A percentile compares a stretch with the other conserved stretches of the same genome.
Evolutionary conservation across 2,113 vertebrate genomes (phyloP).

Genomic region (Cryptotis parvus): DNA sequence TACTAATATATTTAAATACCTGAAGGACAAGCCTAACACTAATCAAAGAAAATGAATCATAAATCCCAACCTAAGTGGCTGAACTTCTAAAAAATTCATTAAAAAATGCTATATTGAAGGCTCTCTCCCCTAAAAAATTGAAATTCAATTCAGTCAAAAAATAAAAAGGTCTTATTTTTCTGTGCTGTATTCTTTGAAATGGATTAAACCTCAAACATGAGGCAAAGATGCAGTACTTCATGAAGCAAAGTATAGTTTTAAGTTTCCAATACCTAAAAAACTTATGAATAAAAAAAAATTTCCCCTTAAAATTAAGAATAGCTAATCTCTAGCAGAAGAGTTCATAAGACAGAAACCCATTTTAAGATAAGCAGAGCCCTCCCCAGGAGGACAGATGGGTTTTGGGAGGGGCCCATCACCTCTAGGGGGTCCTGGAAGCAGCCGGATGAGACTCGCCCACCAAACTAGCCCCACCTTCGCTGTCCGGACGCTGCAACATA

Average conservation of each 20-base stretch:
- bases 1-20: background rate
- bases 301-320: slow-evolving; percentile 38
- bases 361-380: slow-evolving; percentile 67
- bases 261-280: slow-evolving; percentile 52
- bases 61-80: slow-evolving; percentile 29
- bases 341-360: slow-evolving; percentile 61
- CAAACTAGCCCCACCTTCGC: too few species aligned
- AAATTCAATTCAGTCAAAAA: slow-evolving; percentile 62
- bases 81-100: slow-evolving; percentile 26
- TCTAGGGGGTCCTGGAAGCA: too few species aligned
- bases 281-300: slow-evolving; percentile 74
- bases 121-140: slow-evolving; percentile 60
- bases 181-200: slow-evolving; percentile 58
- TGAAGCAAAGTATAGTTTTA: slow-evolving; percentile 70
- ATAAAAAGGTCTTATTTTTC: slow-evolving; percentile 63
- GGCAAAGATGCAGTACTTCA: slow-evolving; percentile 60
- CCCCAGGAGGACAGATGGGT: too few species aligned
- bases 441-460: too few species aligned
- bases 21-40: background rate
- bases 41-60: slow-evolving; percentile 30
- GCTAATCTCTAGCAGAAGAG: slow-evolving; percentile 63
- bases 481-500: too few species aligned
- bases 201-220: slow-evolving; percentile 44
- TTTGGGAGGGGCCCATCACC: too few species aligned
- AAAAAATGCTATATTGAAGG: slow-evolving; percentile 11